Evolutionary conservation across 2,888 invertebrate species (phyloP), one percentile per base, ranked within the genome.

Genomic region (Apodemia zela): DNA sequence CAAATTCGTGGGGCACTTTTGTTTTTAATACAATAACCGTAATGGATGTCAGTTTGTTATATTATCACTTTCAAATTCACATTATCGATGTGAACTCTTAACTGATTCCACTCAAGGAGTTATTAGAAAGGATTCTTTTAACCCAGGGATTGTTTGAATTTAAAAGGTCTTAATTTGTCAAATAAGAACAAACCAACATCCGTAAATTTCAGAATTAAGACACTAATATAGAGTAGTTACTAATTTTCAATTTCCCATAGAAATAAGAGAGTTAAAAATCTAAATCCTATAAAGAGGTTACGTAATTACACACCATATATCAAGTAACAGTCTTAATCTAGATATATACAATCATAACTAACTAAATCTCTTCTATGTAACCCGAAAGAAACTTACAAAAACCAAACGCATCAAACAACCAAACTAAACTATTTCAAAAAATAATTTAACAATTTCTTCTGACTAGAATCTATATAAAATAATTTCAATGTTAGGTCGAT

Each of bases 1-100:
- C 84, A 88, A 87, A 87, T 88, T 87, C 87, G 85, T 86, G 86
- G 86, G 86, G 87, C 84, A 87, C 84, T 85, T 84, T 78, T 71
- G 76, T 81, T 75, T 74, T 77, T 67, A 70, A 73, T 73, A 73
- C 69, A 74, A 72, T 70, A 75, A 68, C 72, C 72, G 75, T 71
- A 70, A 69, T 69, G 72, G 71, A 70, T 73, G 67, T 68, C 75
- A 76, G 76, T 77, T 75, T 63, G 63, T 63, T 35, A 2, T 33
- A 33, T 33, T 33, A 15, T 38, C 13, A 38, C 13, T 38, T 13
- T 38, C 13, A 38, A 38, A 38, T 38, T 15, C 38, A 38, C 4
- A 38, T 38, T 3, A 15, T 38, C 13, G 38, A 13, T 38, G 13
- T 38, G 2, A 38, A 38, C 38, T 33, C 10, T 33, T 33, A 8